Evolutionary conservation across 2,797 vertebrate species (phyloP).

Genomic region (Rousettus madagascariensis): DNA sequence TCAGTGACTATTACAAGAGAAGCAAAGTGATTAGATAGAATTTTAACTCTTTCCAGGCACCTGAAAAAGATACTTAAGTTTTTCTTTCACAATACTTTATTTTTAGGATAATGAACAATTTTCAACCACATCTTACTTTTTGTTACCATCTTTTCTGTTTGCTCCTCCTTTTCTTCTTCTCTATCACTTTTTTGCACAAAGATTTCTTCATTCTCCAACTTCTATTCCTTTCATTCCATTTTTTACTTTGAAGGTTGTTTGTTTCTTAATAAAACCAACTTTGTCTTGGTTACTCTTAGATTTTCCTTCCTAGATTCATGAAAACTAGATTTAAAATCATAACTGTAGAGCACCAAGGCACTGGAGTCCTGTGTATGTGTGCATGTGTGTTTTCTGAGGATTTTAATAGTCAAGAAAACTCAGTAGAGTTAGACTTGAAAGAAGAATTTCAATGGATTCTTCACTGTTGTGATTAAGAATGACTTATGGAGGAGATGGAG

Average conservation of each 20-base stretch:
- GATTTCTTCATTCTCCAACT: neutral
- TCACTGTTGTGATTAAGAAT: neutral
- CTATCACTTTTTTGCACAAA: neutral
- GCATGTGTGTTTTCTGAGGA: neutral
- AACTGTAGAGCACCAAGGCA: neutral
- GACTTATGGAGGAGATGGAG: neutral
- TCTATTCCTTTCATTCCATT: neutral
- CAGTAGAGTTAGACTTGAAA: neutral
- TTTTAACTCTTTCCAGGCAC: neutral
- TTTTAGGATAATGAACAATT: neutral
- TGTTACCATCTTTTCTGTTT: neutral
- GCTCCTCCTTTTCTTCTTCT: neutral
- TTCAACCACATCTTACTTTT: neutral
- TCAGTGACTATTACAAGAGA: neutral
- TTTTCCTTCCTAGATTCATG: constrained; percentile 50
- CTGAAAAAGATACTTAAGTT: neutral
- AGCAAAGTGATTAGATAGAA: neutral
- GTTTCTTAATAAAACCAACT: neutral
- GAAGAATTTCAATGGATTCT: neutral
- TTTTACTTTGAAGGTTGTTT: neutral
- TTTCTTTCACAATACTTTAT: neutral
- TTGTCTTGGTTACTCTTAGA: neutral
- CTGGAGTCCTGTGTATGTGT: neutral
- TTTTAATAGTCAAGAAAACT: neutral
- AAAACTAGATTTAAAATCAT: constrained; percentile 59